phyloP scores from a whole-genome alignment of 2,888 invertebrate genomes.

The Cyaniris semiargus region DNA sequence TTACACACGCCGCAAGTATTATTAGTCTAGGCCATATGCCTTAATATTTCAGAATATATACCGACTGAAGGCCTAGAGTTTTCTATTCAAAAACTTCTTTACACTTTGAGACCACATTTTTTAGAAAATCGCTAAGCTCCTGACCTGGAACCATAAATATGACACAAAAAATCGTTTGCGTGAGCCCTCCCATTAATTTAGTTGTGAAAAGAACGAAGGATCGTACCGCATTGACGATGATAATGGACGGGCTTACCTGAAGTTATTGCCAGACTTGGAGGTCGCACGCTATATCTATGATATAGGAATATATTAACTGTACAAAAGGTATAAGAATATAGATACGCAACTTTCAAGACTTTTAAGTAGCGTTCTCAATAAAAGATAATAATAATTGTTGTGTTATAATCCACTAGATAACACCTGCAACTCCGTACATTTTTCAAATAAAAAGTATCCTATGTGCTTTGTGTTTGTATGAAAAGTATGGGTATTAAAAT shows the following conservation, averaged over 20 bases:
- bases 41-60: no score
- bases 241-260: constrained; percentile 61
- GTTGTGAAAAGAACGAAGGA: constrained; percentile 67
- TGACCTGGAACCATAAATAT: constrained; percentile 42
- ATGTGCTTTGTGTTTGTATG: no score
- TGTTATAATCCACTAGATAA: no score
- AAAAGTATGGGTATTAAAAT: no score
- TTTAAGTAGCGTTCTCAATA: no score
- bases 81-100: neutral
- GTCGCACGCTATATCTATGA: constrained; percentile 40
- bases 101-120: neutral
- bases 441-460: no score
- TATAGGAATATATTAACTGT: neutral
- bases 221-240: constrained; percentile 55
- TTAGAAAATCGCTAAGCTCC: constrained; percentile 8
- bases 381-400: no score
- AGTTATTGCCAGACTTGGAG: constrained; percentile 51
- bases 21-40: no score
- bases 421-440: no score
- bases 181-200: constrained; percentile 69
- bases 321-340: neutral
- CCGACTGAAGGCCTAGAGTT: neutral
- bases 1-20: no score
- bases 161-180: constrained; percentile 58
- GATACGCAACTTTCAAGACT: neutral